These are phyloP conservation scores for Amblyraja radiata DNA, from an alignment of 2,797 vertebrate species.

Conservation along the genomic window DNA sequence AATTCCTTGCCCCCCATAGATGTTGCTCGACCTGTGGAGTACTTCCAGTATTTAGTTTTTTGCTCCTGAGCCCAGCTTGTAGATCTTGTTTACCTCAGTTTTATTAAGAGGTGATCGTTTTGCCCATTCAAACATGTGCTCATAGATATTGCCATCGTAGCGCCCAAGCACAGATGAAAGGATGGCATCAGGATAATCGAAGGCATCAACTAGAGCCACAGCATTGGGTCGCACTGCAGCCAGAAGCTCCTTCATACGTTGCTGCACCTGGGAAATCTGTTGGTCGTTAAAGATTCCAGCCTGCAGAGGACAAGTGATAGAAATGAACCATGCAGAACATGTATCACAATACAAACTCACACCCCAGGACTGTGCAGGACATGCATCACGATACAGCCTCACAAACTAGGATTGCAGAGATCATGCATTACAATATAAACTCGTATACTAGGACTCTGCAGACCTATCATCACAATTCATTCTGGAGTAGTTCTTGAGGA, in stretches of 20 bases:
- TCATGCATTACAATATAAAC: too few relatives aligned
- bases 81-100: constrained; percentile 68
- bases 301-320: constrained; percentile 51
- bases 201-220: constrained; percentile 82
- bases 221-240: constrained; percentile 74
- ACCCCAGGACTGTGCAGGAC: neutral
- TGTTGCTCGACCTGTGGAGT: too few relatives aligned
- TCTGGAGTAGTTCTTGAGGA: too few relatives aligned
- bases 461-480: too few relatives aligned
- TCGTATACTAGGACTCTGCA: too few relatives aligned
- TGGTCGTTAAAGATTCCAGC: constrained; percentile 68
- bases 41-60: too few relatives aligned
- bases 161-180: constrained; percentile 84
- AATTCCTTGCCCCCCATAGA: too few relatives aligned
- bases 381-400: neutral
- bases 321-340: neutral
- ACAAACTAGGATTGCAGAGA: neutral
- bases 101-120: constrained; percentile 81
- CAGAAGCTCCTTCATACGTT: constrained; percentile 76
- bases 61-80: too few relatives aligned
- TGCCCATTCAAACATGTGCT: constrained; percentile 93
- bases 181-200: constrained; percentile 71
- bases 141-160: constrained; percentile 91
- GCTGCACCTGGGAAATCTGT: constrained; percentile 71
- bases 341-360: neutral